Percentiles rank a stretch among this genome's conserved stretches.
These are phyloP conservation scores for Phyllostomus hastatus DNA, from an alignment of 2,113 vertebrate genomes.

Conservation along the genomic window DNA sequence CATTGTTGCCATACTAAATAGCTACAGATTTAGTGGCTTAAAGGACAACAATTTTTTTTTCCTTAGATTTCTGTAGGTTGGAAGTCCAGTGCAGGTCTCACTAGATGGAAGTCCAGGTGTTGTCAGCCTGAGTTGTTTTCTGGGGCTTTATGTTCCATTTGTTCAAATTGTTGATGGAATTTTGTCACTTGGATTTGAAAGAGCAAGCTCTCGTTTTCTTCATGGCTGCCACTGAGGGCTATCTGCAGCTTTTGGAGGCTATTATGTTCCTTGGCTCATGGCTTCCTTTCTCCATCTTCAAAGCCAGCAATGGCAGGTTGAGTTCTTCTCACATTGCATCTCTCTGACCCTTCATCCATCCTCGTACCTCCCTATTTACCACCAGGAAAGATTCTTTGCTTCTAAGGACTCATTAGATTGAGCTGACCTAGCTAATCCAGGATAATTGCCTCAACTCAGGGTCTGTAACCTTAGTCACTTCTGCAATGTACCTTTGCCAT, in stretches of 20 bases:
- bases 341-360: neutral
- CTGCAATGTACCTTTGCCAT: neutral
- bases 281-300: neutral
- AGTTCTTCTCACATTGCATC: neutral
- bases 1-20: neutral
- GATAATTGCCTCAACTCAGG: neutral
- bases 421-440: neutral
- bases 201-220: neutral
- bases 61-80: neutral
- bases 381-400: neutral
- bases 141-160: neutral
- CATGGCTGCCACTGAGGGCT: neutral
- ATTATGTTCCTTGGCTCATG: neutral
- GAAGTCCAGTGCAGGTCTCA: neutral
- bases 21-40: neutral
- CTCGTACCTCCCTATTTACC: neutral
- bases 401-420: neutral
- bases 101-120: neutral
- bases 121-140: neutral
- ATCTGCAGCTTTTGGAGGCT: neutral
- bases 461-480: neutral
- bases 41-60: neutral
- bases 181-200: neutral
- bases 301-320: neutral
- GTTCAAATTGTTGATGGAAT: neutral